Evolutionary conservation across 2,888 invertebrate species (phyloP).

Genomic region (Agrochola circellaris): DNA sequence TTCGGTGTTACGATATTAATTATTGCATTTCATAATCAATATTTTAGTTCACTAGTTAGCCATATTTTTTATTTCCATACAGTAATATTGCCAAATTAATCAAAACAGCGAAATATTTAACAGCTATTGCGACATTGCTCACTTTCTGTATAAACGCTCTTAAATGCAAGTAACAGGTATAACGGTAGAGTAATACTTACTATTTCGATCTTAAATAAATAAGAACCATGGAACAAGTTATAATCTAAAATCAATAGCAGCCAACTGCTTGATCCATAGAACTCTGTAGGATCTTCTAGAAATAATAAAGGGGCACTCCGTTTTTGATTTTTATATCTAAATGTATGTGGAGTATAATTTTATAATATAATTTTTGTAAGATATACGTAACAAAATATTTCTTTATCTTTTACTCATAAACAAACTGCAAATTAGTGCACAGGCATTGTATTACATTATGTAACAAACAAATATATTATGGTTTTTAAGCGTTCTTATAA

Average conservation of each 20-base stretch:
- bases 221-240: not conserved
- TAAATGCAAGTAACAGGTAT: not conserved
- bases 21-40: too few species aligned
- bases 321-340: conserved; percentile 22
- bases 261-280: conserved; percentile 10
- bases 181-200: not conserved
- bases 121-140: too few species aligned
- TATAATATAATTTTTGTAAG: conserved; percentile 3
- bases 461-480: too few species aligned
- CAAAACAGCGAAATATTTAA: too few species aligned
- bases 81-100: too few species aligned
- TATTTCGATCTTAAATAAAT: conserved; percentile 10
- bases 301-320: conserved; percentile 10
- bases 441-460: conserved; percentile 2
- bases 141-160: too few species aligned
- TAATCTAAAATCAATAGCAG: not conserved
- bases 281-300: conserved; percentile 14
- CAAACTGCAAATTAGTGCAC: conserved; percentile 3
- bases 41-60: too few species aligned
- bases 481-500: too few species aligned
- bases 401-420: not conserved
- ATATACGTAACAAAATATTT: conserved; percentile 15
- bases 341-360: conserved; percentile 21
- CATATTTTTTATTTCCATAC: too few species aligned
- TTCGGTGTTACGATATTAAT: too few species aligned